These are phyloP conservation scores for Aldabrachelys gigantea DNA, from an alignment of 2,113 vertebrate species.

Conservation along the genomic window DNA sequence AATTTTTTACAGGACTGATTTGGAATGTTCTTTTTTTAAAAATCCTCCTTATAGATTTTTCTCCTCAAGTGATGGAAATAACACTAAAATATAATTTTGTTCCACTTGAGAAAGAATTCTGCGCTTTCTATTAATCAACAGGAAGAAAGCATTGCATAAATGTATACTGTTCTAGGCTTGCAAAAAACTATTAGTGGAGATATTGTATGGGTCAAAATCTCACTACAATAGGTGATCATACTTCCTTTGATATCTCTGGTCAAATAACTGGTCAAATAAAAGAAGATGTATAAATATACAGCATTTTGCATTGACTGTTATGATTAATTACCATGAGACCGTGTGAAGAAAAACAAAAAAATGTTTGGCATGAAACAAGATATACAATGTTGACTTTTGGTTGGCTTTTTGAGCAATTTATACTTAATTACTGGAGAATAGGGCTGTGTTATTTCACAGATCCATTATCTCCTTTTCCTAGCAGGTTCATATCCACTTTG, in stretches of 20 bases:
- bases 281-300: not conserved
- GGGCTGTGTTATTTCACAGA: rapidly evolving
- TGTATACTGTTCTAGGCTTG: not conserved
- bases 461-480: too few species aligned
- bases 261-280: not conserved
- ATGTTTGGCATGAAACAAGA: not conserved
- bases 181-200: not conserved
- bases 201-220: not conserved
- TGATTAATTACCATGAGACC: not conserved
- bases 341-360: not conserved
- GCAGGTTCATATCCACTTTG: too few species aligned
- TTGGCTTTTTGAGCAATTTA: not conserved
- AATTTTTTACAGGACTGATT: not conserved
- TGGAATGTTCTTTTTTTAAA: not conserved
- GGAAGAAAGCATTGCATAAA: not conserved
- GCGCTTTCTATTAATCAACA: not conserved
- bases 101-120: not conserved
- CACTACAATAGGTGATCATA: not conserved
- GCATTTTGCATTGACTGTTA: too few species aligned
- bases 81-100: not conserved
- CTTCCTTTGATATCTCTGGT: rapidly evolving
- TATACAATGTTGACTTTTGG: not conserved
- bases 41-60: not conserved
- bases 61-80: not conserved
- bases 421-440: not conserved